These are phyloP conservation scores for Pollenia labialis DNA, from an alignment of 2,888 invertebrate genomes.

Conservation along the genomic window DNA sequence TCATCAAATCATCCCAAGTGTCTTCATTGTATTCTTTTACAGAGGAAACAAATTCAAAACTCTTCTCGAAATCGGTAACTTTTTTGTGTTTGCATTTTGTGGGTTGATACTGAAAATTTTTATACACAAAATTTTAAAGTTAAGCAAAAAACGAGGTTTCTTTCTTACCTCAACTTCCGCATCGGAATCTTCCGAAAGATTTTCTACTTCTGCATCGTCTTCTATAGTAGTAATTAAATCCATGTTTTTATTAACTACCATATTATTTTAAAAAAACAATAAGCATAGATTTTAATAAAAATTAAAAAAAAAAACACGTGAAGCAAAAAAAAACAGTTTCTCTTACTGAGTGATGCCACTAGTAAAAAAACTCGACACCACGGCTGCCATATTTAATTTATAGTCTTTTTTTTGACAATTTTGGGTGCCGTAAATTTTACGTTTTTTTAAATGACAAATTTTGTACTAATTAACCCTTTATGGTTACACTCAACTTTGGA, in stretches of 20 bases:
- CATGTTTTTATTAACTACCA: slow-evolving; percentile 75
- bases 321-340: slow-evolving; percentile 38
- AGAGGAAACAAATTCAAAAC: slow-evolving; percentile 91
- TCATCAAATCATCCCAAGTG: slow-evolving; percentile 91
- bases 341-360: too few species aligned
- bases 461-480: too few species aligned
- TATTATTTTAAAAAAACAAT: slow-evolving; percentile 8
- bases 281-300: background rate
- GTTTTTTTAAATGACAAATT: too few species aligned
- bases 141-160: background rate
- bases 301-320: slow-evolving; percentile 42
- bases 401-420: too few species aligned
- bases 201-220: slow-evolving; percentile 92
- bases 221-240: slow-evolving; percentile 93
- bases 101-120: slow-evolving; percentile 89
- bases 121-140: slow-evolving; percentile 29
- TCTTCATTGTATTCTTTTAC: slow-evolving; percentile 92
- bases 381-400: too few species aligned
- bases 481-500: too few species aligned
- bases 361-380: too few species aligned
- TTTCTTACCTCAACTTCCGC: slow-evolving; percentile 89
- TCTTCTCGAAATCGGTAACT: slow-evolving; percentile 91
- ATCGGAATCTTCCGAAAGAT: slow-evolving; percentile 92
- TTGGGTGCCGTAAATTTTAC: too few species aligned
- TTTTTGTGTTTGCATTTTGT: slow-evolving; percentile 90